These are phyloP conservation scores for Psittacula cyanocephala DNA, from an alignment of 2,113 vertebrate genomes.

Conservation along the genomic window DNA sequence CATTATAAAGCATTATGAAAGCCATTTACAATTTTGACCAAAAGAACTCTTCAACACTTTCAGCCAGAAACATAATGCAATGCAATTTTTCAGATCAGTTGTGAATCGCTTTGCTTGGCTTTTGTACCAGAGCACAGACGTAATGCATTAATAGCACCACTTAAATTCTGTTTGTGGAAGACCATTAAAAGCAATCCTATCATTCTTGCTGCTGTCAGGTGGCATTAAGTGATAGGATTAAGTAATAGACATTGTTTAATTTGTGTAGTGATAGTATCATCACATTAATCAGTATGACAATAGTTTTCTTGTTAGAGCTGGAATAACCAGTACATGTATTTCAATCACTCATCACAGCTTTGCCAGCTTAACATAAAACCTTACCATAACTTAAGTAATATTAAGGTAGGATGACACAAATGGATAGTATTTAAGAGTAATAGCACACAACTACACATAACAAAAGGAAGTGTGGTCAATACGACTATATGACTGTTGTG, in stretches of 20 bases:
- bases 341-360: neutral
- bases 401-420: neutral
- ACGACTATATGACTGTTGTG: neutral
- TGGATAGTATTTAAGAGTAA: neutral
- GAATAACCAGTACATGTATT: neutral
- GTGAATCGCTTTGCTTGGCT: neutral
- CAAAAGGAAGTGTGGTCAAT: neutral
- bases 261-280: neutral
- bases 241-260: neutral
- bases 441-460: neutral
- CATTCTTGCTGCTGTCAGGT: neutral
- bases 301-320: neutral
- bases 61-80: neutral
- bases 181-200: neutral
- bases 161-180: neutral
- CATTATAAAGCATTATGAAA: neutral
- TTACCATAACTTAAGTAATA: neutral
- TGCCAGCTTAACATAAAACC: neutral
- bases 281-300: neutral
- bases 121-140: neutral
- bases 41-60: neutral
- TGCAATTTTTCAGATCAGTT: neutral
- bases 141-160: neutral
- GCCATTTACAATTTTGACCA: neutral
- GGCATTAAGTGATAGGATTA: neutral